Evolutionary conservation across 2,797 vertebrate species (phyloP).

Genomic region (Nyctibius grandis): DNA sequence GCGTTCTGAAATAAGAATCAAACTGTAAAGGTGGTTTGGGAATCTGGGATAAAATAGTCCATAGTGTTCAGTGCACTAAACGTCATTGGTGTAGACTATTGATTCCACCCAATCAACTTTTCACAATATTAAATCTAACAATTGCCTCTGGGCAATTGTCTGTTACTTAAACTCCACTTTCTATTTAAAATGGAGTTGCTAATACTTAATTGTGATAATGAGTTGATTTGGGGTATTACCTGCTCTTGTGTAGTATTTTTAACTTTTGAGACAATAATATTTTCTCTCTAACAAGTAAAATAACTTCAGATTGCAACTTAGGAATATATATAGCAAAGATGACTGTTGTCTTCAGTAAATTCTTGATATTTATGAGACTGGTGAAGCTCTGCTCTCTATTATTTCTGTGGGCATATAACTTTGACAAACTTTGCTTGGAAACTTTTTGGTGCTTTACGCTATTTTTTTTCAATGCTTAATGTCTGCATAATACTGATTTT

Average conservation of each 20-base stretch:
- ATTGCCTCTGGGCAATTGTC: not conserved
- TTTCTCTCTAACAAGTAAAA: not conserved
- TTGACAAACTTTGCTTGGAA: not conserved
- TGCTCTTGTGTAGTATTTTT: not conserved
- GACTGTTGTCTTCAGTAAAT: not conserved
- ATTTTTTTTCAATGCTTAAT: not conserved
- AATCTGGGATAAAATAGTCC: not conserved
- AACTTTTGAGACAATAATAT: not conserved
- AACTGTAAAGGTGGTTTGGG: not conserved
- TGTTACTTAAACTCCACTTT: not conserved
- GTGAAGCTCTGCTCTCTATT: not conserved
- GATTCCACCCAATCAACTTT: not conserved
- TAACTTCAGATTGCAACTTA: not conserved
- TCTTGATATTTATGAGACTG: not conserved
- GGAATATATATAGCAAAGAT: not conserved
- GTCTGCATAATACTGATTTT: not conserved
- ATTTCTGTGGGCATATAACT: not conserved
- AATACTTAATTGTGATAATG: not conserved
- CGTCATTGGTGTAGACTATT: not conserved
- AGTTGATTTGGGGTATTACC: not conserved
- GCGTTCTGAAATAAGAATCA: not conserved
- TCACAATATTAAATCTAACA: not conserved
- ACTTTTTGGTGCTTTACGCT: not conserved
- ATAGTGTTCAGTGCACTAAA: not conserved
- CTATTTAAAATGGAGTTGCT: not conserved